Percentiles rank a stretch among this genome's conserved stretches.
phyloP scores from a whole-genome alignment of 2,113 vertebrate genomes.

The Albula goreensis region DNA sequence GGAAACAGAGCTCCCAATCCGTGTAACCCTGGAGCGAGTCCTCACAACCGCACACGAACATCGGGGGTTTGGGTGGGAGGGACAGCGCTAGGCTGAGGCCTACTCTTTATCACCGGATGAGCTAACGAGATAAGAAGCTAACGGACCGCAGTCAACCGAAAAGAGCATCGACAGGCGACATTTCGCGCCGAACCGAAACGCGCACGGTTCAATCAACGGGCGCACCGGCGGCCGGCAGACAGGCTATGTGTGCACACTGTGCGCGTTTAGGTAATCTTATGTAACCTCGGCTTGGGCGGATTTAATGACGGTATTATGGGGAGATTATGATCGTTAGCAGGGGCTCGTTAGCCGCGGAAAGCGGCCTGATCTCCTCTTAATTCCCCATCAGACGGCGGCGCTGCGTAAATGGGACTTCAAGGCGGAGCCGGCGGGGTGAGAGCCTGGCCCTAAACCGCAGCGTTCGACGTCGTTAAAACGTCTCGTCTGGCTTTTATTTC shows the following conservation, averaged over 20 bases:
- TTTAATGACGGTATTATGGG: slow-evolving; percentile 9
- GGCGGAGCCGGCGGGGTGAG: neutral
- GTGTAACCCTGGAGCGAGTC: too few relatives aligned
- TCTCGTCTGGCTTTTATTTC: neutral
- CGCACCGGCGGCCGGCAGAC: too few relatives aligned
- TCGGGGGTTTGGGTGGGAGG: too few relatives aligned
- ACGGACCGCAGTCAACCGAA: neutral
- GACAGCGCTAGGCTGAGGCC: too few relatives aligned
- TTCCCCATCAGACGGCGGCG: neutral
- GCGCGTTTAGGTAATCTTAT: neutral
- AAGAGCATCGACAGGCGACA: neutral
- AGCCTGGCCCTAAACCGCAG: neutral
- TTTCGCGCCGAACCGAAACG: neutral
- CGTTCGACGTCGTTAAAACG: neutral
- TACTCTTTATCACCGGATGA: too few relatives aligned
- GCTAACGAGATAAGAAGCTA: neutral
- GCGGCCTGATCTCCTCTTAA: slow-evolving; percentile 7
- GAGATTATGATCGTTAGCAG: slow-evolving; percentile 12
- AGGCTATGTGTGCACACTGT: too few relatives aligned
- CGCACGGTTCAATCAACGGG: neutral
- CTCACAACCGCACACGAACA: too few relatives aligned
- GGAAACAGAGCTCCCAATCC: too few relatives aligned
- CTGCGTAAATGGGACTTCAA: neutral
- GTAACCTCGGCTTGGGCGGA: neutral
- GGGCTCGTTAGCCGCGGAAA: neutral